These are phyloP conservation scores for Tiliacea citrago DNA, from an alignment of 2,888 invertebrate species.

Conservation along the genomic window DNA sequence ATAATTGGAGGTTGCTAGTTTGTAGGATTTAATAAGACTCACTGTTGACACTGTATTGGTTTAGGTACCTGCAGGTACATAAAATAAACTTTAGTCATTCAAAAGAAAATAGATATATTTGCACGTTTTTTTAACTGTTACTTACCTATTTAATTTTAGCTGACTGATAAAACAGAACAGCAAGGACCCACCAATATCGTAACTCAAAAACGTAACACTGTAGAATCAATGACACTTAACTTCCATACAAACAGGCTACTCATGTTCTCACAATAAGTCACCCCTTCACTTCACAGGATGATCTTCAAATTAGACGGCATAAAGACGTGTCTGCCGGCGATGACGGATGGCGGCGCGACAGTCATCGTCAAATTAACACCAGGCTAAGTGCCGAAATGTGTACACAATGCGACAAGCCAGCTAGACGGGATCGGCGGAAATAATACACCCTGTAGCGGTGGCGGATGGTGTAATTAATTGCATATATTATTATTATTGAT, in stretches of 20 bases:
- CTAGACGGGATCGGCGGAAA: slow-evolving; percentile 75
- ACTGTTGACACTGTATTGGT: slow-evolving; percentile 11
- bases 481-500: slow-evolving; percentile 53
- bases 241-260: slow-evolving; percentile 78
- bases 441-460: slow-evolving; percentile 67
- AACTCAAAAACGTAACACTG: slow-evolving; percentile 53
- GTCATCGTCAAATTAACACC: slow-evolving; percentile 89
- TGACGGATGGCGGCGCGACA: slow-evolving; percentile 87
- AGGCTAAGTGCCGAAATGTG: slow-evolving; percentile 88
- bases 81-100: too few species aligned
- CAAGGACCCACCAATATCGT: slow-evolving; percentile 5
- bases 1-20: slow-evolving; percentile 55
- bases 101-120: too few species aligned
- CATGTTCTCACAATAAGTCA: slow-evolving; percentile 85
- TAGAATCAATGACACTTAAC: slow-evolving; percentile 62
- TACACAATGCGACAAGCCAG: slow-evolving; percentile 79
- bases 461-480: slow-evolving; percentile 53
- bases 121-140: too few species aligned
- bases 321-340: slow-evolving; percentile 84
- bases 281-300: slow-evolving; percentile 81
- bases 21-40: slow-evolving; percentile 26
- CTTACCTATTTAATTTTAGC: too few species aligned
- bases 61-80: too few species aligned
- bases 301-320: slow-evolving; percentile 88
- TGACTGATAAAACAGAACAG: not conserved